phyloP scores from a whole-genome alignment of 2,797 vertebrate species.

The Syndactyla subalaris region DNA sequence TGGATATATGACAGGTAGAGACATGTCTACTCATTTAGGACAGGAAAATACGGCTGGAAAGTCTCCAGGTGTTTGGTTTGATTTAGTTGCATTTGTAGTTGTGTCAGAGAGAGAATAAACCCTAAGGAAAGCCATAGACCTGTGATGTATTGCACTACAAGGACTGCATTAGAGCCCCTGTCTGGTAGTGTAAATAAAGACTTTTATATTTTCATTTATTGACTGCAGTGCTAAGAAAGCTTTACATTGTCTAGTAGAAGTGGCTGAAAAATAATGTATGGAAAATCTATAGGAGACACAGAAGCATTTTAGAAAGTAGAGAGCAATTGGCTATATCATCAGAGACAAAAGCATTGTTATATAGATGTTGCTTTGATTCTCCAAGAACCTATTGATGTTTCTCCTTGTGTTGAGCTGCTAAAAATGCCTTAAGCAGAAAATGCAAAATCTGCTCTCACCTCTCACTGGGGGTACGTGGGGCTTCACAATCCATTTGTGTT shows the following conservation, averaged over 20 bases:
- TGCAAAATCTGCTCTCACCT: not conserved
- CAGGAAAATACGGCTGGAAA: not conserved
- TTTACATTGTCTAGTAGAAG: constrained; percentile 16
- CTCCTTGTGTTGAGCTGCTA: not conserved
- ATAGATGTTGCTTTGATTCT: not conserved
- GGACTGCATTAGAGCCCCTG: constrained; percentile 40
- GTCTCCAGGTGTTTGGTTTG: constrained; percentile 27
- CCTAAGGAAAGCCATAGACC: constrained; percentile 8
- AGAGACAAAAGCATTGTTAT: constrained; percentile 8
- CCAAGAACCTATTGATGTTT: not conserved
- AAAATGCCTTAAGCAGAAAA: not conserved
- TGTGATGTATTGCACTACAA: constrained; percentile 44
- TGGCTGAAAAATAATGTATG: constrained; percentile 47
- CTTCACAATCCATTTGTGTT: not conserved
- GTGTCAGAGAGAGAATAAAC: constrained; percentile 35
- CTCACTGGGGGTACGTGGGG: not conserved
- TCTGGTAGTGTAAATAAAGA: constrained; percentile 53
- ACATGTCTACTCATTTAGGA: not conserved
- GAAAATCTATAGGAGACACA: constrained; percentile 50
- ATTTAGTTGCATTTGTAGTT: constrained; percentile 45
- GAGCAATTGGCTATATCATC: constrained; percentile 32
- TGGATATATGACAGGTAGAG: not conserved
- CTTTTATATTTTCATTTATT: constrained; percentile 59
- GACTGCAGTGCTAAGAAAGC: constrained; percentile 28
- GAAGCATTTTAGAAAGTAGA: constrained; percentile 13